Percentiles rank a stretch among this genome's conserved stretches.
These are phyloP conservation scores for Vulpes ferrilata DNA, from an alignment of 2,113 vertebrate genomes.

Conservation along the genomic window DNA sequence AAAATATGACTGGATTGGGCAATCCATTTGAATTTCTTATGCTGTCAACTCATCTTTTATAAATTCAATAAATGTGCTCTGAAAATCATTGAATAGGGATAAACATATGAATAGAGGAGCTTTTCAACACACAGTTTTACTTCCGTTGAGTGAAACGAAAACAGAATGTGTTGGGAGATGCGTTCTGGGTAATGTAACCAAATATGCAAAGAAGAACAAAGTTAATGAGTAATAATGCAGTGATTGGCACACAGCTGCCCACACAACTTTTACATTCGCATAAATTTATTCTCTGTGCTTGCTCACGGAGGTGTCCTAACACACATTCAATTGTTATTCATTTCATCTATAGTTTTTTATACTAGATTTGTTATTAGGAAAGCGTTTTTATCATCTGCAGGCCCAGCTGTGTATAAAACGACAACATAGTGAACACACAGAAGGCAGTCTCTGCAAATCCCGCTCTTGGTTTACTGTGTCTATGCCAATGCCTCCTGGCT, in stretches of 20 bases:
- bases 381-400: slow-evolving; percentile 50
- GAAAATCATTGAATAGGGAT: not conserved
- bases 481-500: not conserved
- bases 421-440: not conserved
- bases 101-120: not conserved
- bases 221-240: not conserved
- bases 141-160: slow-evolving; percentile 34
- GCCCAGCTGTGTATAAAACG: slow-evolving; percentile 58
- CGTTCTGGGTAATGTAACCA: not conserved
- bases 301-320: not conserved
- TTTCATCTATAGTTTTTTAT: slow-evolving; percentile 41
- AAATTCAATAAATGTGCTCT: slow-evolving; percentile 14
- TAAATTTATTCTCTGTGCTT: not conserved
- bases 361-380: slow-evolving; percentile 39
- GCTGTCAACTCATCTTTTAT: slow-evolving; percentile 26
- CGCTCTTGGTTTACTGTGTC: not conserved
- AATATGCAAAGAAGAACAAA: not conserved
- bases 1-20: not conserved
- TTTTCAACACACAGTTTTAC: not conserved
- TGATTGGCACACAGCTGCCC: not conserved
- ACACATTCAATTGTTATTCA: not conserved
- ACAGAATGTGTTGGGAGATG: not conserved
- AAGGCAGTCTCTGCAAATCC: not conserved
- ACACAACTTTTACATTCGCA: not conserved
- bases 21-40: slow-evolving; percentile 3